Evolutionary conservation across 2,113 vertebrate genomes (phyloP).

Genomic region (Cinclus cinclus): DNA sequence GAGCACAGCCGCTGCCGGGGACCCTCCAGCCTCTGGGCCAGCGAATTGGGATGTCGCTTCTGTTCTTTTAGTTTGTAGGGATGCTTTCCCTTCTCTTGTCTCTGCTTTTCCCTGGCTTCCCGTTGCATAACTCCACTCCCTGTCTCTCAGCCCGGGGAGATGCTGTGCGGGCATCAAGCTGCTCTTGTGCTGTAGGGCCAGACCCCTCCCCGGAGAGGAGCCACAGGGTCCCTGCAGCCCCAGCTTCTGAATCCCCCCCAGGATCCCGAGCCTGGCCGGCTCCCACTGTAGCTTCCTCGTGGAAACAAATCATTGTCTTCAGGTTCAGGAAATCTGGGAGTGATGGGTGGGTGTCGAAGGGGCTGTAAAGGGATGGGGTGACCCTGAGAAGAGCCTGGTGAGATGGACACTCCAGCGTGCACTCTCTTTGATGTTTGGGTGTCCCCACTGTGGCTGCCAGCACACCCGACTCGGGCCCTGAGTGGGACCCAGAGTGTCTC

Average conservation of each 20-base stretch:
- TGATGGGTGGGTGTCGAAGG: neutral
- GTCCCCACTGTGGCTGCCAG: neutral
- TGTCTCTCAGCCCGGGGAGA: neutral
- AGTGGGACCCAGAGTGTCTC: neutral
- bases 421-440: neutral
- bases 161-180: neutral
- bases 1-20: neutral
- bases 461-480: rapidly evolving
- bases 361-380: neutral
- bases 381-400: neutral
- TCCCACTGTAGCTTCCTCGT: neutral
- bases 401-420: rapidly evolving
- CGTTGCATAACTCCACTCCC: neutral
- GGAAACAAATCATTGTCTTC: neutral
- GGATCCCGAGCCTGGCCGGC: rapidly evolving
- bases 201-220: neutral
- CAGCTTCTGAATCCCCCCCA: neutral
- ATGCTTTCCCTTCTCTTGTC: neutral
- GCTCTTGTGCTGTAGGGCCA: neutral
- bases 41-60: neutral
- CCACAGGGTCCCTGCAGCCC: neutral
- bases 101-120: neutral
- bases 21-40: neutral
- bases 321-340: neutral
- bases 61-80: neutral